phyloP scores from a whole-genome alignment of 2,888 invertebrate genomes.

The Chrysomela aeneicollis region DNA sequence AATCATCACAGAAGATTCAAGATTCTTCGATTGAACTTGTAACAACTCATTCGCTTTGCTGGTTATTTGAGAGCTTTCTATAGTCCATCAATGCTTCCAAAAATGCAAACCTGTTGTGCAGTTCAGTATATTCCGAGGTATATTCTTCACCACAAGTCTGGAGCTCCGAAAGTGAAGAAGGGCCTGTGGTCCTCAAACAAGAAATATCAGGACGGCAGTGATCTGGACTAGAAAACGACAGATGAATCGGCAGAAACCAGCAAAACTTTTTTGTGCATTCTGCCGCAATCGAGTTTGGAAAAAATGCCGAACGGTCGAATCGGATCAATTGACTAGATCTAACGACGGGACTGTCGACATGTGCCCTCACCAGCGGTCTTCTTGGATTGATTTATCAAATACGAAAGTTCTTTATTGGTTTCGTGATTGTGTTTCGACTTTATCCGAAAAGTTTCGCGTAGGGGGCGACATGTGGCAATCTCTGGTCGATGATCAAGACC shows the following conservation, averaged over 20 bases:
- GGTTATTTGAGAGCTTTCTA: no score
- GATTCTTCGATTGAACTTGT: no score
- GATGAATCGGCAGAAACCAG: conserved; percentile 40
- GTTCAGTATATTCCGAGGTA: no score
- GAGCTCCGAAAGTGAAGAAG: no score
- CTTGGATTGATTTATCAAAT: conserved; percentile 57
- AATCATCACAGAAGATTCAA: no score
- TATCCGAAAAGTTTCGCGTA: conserved; percentile 47
- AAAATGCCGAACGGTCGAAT: conserved; percentile 30
- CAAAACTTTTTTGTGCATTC: conserved; percentile 41
- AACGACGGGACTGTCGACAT: conserved; percentile 51
- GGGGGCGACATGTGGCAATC: conserved; percentile 50
- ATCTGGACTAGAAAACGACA: conserved; percentile 3
- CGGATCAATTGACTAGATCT: conserved; percentile 47
- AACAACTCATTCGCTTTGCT: no score
- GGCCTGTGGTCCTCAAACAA: neutral
- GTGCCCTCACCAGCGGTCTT: conserved; percentile 50
- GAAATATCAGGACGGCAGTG: neutral
- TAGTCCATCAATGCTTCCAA: no score
- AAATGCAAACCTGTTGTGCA: no score
- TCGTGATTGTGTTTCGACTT: conserved; percentile 55
- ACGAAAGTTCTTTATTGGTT: conserved; percentile 58
- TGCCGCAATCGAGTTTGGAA: conserved; percentile 41
- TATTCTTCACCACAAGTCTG: no score
- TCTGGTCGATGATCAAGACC: conserved; percentile 46